These are phyloP conservation scores for Tauraco erythrolophus DNA, from an alignment of 2,113 vertebrate genomes.

Conservation along the genomic window DNA sequence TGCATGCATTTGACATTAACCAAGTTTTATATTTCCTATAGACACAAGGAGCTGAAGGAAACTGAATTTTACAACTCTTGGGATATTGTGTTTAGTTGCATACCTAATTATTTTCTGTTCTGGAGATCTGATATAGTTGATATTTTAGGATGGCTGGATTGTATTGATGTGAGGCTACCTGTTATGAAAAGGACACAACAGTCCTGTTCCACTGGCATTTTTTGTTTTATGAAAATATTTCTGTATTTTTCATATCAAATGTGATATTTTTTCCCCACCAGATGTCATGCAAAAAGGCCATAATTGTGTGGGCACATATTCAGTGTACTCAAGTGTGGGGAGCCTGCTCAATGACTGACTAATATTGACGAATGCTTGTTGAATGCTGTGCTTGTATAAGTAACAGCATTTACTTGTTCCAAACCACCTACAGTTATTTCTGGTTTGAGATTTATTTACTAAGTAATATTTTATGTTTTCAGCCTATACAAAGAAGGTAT, in stretches of 20 bases:
- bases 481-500: neutral
- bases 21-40: conserved; percentile 17
- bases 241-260: neutral
- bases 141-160: neutral
- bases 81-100: conserved; percentile 35
- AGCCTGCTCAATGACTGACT: conserved; percentile 43
- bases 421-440: conserved; percentile 32
- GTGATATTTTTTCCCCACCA: conserved; percentile 19
- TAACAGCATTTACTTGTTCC: conserved; percentile 27
- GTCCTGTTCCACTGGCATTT: neutral
- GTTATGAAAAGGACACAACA: neutral
- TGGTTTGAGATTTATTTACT: conserved; percentile 19
- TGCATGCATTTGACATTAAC: neutral
- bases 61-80: neutral
- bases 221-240: conserved; percentile 42
- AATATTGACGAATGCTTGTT: conserved; percentile 17
- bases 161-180: neutral
- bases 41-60: neutral
- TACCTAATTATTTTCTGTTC: conserved; percentile 19
- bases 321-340: neutral
- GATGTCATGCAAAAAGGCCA: conserved; percentile 25
- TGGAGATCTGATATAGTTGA: neutral
- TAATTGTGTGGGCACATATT: conserved; percentile 13
- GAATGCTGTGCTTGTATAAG: conserved; percentile 22
- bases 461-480: conserved; percentile 1